Conservation (phyloP, 2,797 vertebrate species). For the Petrocephalus schoutedeni region DNA sequence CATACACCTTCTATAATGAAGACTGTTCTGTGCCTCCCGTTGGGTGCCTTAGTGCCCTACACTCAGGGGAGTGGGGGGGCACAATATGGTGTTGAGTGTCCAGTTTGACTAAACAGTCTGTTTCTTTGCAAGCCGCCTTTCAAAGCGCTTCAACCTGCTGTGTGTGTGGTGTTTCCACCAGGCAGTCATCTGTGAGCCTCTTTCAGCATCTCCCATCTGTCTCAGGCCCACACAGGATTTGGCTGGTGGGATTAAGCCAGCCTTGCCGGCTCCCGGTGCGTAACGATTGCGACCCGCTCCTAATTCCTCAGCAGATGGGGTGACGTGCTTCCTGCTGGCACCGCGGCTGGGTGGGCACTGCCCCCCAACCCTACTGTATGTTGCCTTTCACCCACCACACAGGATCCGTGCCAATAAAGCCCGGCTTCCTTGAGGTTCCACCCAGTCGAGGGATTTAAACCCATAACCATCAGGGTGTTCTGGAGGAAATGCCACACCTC, state of each 20-base stretch:
- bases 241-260: constrained; percentile 65
- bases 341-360: constrained; percentile 48
- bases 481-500: not conserved
- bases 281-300: constrained; percentile 33
- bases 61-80: not conserved
- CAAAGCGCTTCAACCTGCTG: constrained; percentile 66
- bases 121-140: constrained; percentile 68
- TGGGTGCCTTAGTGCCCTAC: not conserved
- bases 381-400: not conserved
- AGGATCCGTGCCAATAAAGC: constrained; percentile 31
- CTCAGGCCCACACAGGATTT: constrained; percentile 59
- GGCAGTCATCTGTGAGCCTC: constrained; percentile 40
- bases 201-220: constrained; percentile 69
- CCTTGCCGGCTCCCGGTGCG: constrained; percentile 41
- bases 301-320: constrained; percentile 15
- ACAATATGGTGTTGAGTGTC: constrained; percentile 69
- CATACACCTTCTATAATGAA: constrained; percentile 68
- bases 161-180: constrained; percentile 31
- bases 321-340: constrained; percentile 40
- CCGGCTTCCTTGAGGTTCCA: not conserved
- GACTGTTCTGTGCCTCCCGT: not conserved
- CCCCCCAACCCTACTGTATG: not conserved
- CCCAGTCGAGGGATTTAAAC: not conserved
- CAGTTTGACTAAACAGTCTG: constrained; percentile 71
- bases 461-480: not conserved